Conservation (phyloP, 2,797 vertebrate species). For the Triplophysa bombifrons region DNA sequence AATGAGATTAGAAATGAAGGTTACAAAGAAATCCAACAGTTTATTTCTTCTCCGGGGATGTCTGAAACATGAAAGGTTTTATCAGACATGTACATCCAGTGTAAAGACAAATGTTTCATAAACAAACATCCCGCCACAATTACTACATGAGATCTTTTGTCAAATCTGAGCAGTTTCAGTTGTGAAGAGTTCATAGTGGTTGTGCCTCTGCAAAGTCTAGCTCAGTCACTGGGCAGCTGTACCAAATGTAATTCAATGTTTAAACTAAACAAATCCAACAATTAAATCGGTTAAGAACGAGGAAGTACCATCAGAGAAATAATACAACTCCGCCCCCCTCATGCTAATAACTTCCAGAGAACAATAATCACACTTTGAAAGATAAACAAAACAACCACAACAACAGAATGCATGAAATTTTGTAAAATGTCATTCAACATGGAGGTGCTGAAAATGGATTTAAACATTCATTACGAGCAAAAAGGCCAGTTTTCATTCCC, state of each 20-base stretch:
- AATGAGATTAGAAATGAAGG: not conserved
- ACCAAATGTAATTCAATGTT: slow-evolving; percentile 20
- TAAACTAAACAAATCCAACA: not conserved
- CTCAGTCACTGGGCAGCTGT: not conserved
- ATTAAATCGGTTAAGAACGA: not conserved
- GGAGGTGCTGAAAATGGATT: not conserved
- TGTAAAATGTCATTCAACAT: slow-evolving; percentile 9
- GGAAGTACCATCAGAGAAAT: not conserved
- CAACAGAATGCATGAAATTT: not conserved
- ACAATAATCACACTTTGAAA: slow-evolving; percentile 8
- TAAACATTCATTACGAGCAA: slow-evolving; percentile 35
- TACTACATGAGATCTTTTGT: slow-evolving; percentile 38
- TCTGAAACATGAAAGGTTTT: slow-evolving; percentile 58
- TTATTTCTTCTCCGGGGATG: slow-evolving; percentile 47
- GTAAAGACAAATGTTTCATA: slow-evolving; percentile 38
- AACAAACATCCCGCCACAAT: slow-evolving; percentile 38
- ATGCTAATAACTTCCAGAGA: slow-evolving; percentile 8
- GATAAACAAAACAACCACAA: not conserved
- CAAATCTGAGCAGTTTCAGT: not conserved
- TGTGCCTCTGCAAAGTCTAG: slow-evolving; percentile 12
- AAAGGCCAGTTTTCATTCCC: slow-evolving; percentile 78
- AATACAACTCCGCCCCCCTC: not conserved
- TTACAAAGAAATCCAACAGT: slow-evolving; percentile 25
- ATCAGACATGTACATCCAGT: slow-evolving; percentile 67
- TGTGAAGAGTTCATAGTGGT: not conserved